Conservation (phyloP, 2,888 invertebrate genomes). For the Himalopsyche japonica region DNA sequence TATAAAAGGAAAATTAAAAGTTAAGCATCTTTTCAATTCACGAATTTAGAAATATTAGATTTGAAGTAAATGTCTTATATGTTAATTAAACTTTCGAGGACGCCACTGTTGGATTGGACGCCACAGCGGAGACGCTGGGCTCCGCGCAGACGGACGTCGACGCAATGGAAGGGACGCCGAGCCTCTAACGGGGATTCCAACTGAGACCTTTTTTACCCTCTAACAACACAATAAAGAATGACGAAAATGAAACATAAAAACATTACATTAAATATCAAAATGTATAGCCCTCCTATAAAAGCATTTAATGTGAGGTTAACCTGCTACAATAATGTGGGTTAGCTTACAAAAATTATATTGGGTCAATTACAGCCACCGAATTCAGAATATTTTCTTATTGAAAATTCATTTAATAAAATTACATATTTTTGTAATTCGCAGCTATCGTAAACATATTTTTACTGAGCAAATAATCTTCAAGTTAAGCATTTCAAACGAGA, state of each 20-base stretch:
- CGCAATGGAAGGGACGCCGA: background rate
- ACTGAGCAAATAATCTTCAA: too few relatives aligned
- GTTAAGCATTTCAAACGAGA: too few relatives aligned
- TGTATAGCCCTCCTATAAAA: background rate
- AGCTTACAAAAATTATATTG: too few relatives aligned
- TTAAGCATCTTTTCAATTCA: too few relatives aligned
- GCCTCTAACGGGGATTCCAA: background rate
- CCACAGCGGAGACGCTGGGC: background rate
- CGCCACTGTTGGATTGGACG: background rate
- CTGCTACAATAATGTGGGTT: background rate
- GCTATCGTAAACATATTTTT: too few relatives aligned
- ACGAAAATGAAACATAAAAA: slow-evolving; percentile 1
- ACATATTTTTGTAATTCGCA: too few relatives aligned
- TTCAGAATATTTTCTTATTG: too few relatives aligned
- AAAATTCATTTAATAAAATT: too few relatives aligned
- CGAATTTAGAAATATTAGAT: too few relatives aligned
- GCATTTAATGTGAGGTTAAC: background rate
- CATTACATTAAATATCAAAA: background rate
- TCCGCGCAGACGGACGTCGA: background rate
- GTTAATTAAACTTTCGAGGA: background rate
- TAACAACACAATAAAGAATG: background rate
- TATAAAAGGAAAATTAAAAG: too few relatives aligned
- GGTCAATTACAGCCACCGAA: too few relatives aligned
- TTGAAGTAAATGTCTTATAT: too few relatives aligned
- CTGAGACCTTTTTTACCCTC: background rate